Percentiles rank a stretch among this genome's conserved stretches.
Conservation (phyloP, 2,113 vertebrate species). For the Bungarus multicinctus region DNA sequence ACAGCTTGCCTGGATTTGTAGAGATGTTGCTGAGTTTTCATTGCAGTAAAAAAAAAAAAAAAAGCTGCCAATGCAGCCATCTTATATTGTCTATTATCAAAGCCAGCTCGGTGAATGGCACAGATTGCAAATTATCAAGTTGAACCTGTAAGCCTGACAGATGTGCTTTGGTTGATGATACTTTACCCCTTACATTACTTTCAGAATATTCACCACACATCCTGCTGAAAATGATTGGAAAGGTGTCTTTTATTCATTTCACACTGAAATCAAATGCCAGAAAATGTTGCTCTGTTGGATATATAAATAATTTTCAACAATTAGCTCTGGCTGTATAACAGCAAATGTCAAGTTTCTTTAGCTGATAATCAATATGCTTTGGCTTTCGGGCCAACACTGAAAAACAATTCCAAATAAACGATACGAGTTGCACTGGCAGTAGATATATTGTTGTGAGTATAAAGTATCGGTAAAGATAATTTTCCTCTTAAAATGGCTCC, state of each 20-base stretch:
- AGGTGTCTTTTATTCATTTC: slow-evolving; percentile 68
- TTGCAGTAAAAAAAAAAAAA: background rate
- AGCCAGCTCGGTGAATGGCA: slow-evolving; percentile 23
- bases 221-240: slow-evolving; percentile 55
- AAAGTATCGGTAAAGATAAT: background rate
- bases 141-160: slow-evolving; percentile 60
- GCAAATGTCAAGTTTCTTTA: slow-evolving; percentile 64
- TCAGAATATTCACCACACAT: slow-evolving; percentile 52
- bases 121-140: slow-evolving; percentile 48
- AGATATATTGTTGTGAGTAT: slow-evolving; percentile 25
- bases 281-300: slow-evolving; percentile 62
- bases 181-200: slow-evolving; percentile 53
- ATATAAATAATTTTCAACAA: slow-evolving; percentile 68
- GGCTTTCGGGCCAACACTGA: slow-evolving; percentile 46
- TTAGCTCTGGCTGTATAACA: slow-evolving; percentile 64
- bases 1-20: background rate
- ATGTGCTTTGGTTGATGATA: slow-evolving; percentile 54
- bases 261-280: slow-evolving; percentile 57
- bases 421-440: slow-evolving; percentile 9
- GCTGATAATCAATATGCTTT: slow-evolving; percentile 65
- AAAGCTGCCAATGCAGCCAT: background rate
- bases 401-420: background rate
- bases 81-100: background rate
- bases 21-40: background rate
- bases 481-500: slow-evolving; percentile 7